Conservation (phyloP, 2,888 invertebrate species). For the Lucinisca nassula region DNA sequence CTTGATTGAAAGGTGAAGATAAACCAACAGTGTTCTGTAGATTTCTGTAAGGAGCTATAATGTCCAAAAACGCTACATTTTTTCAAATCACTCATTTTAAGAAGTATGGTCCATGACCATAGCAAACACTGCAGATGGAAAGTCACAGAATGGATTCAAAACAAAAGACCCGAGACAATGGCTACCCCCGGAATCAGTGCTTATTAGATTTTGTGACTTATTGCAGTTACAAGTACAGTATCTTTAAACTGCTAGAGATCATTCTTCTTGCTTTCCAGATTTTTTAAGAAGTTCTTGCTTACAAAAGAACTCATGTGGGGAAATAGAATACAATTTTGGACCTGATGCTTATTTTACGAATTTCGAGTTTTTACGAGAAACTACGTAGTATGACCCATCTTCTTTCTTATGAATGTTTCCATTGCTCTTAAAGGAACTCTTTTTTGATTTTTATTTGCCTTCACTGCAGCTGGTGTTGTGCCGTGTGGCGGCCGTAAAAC, state of each 20-base stretch:
- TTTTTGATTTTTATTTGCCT: no score
- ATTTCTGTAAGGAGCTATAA: neutral
- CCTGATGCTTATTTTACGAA: slow-evolving; percentile 15
- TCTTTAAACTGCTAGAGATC: slow-evolving; percentile 3
- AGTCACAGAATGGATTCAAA: neutral
- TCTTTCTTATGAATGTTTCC: no score
- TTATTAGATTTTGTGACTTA: neutral
- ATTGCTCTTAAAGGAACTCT: no score
- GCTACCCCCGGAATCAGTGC: slow-evolving; percentile 23
- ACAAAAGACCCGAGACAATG: slow-evolving; percentile 20
- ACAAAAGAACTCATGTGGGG: neutral
- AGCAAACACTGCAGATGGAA: neutral
- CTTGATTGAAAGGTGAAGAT: neutral
- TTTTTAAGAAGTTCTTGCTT: neutral
- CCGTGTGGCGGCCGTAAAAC: no score
- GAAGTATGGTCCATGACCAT: neutral
- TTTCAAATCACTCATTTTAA: neutral
- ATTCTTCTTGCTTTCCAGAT: slow-evolving; percentile 1
- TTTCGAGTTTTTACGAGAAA: no score
- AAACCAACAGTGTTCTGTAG: neutral
- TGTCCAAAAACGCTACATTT: neutral
- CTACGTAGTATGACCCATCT: no score
- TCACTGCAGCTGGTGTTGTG: no score
- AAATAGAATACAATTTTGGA: slow-evolving; percentile 15
- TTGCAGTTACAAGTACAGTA: slow-evolving; percentile 15